A percentile compares a stretch with the other conserved stretches of the same genome.
These are phyloP conservation scores for Drosophila greeni DNA, from an alignment of 2,888 invertebrate genomes.

Conservation along the genomic window DNA sequence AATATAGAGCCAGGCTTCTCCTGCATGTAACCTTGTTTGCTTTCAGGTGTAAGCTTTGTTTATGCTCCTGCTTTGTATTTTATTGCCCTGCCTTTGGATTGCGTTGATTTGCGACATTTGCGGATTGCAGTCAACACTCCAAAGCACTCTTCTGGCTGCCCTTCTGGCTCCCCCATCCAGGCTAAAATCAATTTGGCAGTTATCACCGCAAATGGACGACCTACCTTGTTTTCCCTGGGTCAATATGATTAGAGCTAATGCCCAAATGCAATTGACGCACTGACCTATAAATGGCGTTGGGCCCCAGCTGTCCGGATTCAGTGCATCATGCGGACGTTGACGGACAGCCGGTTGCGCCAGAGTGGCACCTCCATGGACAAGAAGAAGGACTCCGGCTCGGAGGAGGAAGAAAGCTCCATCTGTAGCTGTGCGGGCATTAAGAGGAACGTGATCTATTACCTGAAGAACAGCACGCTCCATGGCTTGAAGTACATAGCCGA, in stretches of 20 bases:
- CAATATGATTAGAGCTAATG: constrained; percentile 70
- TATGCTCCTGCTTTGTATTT: constrained; percentile 8
- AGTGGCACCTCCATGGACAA: constrained; percentile 38
- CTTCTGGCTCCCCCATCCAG: neutral
- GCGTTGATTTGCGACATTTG: constrained; percentile 32
- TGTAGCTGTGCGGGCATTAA: constrained; percentile 64
- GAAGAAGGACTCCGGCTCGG: constrained; percentile 6
- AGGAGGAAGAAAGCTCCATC: constrained; percentile 44
- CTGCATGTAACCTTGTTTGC: constrained; percentile 21
- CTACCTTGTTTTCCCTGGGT: constrained; percentile 61
- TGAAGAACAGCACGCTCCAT: constrained; percentile 85
- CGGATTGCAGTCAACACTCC: constrained; percentile 15
- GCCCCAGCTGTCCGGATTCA: constrained; percentile 19
- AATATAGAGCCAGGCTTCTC: neutral
- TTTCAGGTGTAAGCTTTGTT: constrained; percentile 11
- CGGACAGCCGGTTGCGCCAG: constrained; percentile 5
- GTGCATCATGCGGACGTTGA: constrained; percentile 52
- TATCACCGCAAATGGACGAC: constrained; percentile 46
- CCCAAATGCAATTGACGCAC: constrained; percentile 17
- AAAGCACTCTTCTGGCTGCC: neutral
- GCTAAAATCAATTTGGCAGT: constrained; percentile 42
- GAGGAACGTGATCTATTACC: constrained; percentile 81
- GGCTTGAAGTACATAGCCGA: constrained; percentile 87
- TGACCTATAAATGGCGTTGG: constrained; percentile 46
- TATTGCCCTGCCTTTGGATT: constrained; percentile 1